phyloP scores from a whole-genome alignment of 2,113 vertebrate genomes.

The Corvus cornix region DNA sequence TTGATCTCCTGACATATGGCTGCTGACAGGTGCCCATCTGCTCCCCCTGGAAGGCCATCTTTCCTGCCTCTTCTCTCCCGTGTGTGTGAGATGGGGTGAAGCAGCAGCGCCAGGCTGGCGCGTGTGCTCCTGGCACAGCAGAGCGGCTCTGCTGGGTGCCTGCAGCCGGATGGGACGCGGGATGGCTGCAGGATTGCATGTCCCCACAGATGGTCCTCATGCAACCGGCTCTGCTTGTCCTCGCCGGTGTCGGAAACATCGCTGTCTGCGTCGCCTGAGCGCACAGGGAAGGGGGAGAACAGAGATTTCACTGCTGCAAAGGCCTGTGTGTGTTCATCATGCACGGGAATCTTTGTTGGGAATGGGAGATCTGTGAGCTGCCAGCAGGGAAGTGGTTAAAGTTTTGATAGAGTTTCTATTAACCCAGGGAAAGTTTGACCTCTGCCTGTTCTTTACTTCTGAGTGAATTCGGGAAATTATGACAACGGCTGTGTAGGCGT shows the following conservation, averaged over 20 bases:
- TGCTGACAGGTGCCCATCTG: constrained; percentile 41
- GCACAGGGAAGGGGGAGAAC: background rate
- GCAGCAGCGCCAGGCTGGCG: background rate
- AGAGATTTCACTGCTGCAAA: background rate
- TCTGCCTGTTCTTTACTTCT: constrained; percentile 47
- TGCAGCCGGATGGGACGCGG: accelerated
- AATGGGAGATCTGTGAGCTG: background rate
- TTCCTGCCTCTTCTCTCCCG: background rate
- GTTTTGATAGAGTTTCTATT: background rate
- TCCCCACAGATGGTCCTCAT: background rate
- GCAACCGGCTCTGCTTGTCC: background rate
- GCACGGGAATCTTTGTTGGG: background rate
- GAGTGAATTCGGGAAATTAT: constrained; percentile 50
- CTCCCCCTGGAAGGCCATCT: background rate
- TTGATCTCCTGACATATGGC: constrained; percentile 26
- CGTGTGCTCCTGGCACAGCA: background rate
- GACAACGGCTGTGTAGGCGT: constrained; percentile 63
- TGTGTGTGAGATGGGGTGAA: background rate
- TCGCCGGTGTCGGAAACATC: background rate
- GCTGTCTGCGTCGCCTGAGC: background rate
- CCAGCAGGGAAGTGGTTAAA: constrained; percentile 58
- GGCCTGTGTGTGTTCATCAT: background rate
- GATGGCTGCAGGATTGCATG: background rate
- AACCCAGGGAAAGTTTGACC: constrained; percentile 57
- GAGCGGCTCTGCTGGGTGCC: background rate